phyloP scores from a whole-genome alignment of 2,888 invertebrate species.

The Amiota minor region DNA sequence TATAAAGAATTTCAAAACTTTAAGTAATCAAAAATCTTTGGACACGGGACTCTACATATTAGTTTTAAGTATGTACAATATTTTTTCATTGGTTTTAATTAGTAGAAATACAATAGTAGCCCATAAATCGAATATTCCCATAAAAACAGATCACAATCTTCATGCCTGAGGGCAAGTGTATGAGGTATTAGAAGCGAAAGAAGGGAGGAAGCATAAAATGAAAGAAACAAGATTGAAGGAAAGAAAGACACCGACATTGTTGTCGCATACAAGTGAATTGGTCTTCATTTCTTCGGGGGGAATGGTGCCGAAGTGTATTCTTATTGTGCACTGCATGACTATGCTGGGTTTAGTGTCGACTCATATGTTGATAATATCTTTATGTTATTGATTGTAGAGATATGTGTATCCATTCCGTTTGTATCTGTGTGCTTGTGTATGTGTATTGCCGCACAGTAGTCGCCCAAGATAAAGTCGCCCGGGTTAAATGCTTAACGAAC shows the following conservation, averaged over 20 bases:
- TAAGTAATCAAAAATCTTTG: too few species aligned
- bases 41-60: too few species aligned
- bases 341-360: background rate
- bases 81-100: conserved; percentile 59
- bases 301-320: conserved; percentile 33
- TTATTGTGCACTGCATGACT: background rate
- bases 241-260: conserved; percentile 37
- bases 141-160: conserved; percentile 56
- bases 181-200: background rate
- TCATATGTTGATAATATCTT: conserved; percentile 21
- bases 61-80: conserved; percentile 37
- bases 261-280: background rate
- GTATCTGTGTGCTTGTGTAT: background rate
- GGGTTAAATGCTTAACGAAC: background rate
- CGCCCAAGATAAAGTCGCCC: conserved; percentile 34
- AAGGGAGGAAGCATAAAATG: background rate
- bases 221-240: conserved; percentile 12
- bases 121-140: conserved; percentile 35
- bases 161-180: background rate
- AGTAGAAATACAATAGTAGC: conserved; percentile 31
- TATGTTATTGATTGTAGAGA: conserved; percentile 18
- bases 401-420: conserved; percentile 31
- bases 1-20: too few species aligned
- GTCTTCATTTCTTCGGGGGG: conserved; percentile 35
- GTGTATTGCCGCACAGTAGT: conserved; percentile 19